Evolutionary conservation across 2,888 invertebrate species (phyloP).

Genomic region (Hoplodrina ambigua): DNA sequence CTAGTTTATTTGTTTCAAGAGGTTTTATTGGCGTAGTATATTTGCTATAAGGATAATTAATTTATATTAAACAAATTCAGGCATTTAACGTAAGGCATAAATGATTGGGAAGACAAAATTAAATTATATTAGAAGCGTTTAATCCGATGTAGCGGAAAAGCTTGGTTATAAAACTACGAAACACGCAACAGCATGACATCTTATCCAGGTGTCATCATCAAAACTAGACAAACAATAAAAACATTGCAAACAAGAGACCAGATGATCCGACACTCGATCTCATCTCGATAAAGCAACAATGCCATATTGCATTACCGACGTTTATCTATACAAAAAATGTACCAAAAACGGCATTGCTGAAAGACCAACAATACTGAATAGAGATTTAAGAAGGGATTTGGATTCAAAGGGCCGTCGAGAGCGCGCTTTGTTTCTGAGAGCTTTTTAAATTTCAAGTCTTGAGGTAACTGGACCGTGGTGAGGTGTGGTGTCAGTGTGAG

Average conservation of each 20-base stretch:
- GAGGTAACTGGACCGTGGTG: conserved; percentile 76
- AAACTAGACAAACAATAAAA: conserved; percentile 58
- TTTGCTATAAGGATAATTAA: background rate
- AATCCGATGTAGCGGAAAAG: too few species aligned
- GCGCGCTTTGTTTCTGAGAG: conserved; percentile 82
- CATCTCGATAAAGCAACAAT: conserved; percentile 78
- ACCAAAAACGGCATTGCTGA: conserved; percentile 75
- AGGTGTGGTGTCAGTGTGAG: conserved; percentile 63
- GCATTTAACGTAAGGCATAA: background rate
- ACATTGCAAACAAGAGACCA: conserved; percentile 61
- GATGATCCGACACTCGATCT: conserved; percentile 81
- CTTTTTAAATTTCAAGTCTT: conserved; percentile 81
- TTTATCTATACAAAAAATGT: conserved; percentile 69
- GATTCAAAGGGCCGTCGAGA: conserved; percentile 80
- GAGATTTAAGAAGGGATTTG: conserved; percentile 87
- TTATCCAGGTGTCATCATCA: conserved; percentile 52
- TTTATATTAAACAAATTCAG: background rate
- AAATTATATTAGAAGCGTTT: too few species aligned
- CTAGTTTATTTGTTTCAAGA: background rate
- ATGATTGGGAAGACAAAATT: too few species aligned
- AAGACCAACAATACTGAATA: conserved; percentile 83
- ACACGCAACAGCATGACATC: background rate
- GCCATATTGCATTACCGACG: conserved; percentile 84
- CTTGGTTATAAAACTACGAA: background rate
- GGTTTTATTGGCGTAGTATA: background rate